phyloP scores from a whole-genome alignment of 2,113 vertebrate species.

The Steatornis caripensis region DNA sequence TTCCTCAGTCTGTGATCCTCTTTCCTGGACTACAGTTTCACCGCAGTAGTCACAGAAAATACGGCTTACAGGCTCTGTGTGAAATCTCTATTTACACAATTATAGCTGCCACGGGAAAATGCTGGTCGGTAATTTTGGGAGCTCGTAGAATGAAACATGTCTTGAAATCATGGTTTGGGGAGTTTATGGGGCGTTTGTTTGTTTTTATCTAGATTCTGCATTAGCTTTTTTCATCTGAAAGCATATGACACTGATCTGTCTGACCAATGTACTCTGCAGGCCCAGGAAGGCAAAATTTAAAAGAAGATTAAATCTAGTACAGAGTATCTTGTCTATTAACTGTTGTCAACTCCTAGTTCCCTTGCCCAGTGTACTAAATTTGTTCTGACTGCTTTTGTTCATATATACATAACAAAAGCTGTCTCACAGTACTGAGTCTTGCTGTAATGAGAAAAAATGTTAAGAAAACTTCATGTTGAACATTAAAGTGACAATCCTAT shows the following conservation, averaged over 20 bases:
- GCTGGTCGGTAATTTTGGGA: neutral
- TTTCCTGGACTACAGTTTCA: neutral
- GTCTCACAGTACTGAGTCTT: conserved; percentile 1
- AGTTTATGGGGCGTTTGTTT: neutral
- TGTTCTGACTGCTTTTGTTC: conserved; percentile 57
- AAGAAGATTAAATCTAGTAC: neutral
- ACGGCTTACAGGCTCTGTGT: neutral
- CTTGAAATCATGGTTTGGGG: neutral
- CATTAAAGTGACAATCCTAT: conserved; percentile 46
- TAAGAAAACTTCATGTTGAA: conserved; percentile 30
- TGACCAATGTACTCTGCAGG: neutral
- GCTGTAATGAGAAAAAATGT: conserved; percentile 18
- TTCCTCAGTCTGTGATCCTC: neutral
- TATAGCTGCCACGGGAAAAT: neutral
- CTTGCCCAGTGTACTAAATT: conserved; percentile 14
- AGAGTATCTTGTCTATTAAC: neutral
- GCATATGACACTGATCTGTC: neutral
- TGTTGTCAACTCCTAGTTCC: conserved; percentile 23
- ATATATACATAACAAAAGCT: conserved; percentile 54
- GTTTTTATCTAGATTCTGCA: neutral
- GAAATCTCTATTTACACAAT: neutral
- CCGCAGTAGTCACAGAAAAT: neutral
- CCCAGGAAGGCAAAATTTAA: neutral
- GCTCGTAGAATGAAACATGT: neutral
- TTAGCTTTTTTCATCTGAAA: neutral